Percentiles rank a stretch among this genome's conserved stretches.
phyloP scores from a whole-genome alignment of 2,888 invertebrate species.

The Bimastos eiseni region DNA sequence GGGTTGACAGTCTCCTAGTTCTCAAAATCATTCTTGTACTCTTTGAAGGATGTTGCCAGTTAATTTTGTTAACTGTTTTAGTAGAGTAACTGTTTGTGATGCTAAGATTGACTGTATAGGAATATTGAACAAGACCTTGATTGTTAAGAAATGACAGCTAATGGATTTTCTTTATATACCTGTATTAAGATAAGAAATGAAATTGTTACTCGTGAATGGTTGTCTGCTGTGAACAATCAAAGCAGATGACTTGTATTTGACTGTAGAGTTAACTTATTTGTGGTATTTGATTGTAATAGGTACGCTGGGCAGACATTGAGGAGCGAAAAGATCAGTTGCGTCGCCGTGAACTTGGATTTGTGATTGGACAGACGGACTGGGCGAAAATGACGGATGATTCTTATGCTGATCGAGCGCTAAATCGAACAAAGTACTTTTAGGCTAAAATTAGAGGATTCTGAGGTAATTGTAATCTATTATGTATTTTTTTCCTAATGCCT shows the following conservation, averaged over 20 bases:
- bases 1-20: not conserved
- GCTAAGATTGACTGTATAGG: not conserved
- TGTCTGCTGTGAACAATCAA: not conserved
- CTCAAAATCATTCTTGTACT: not conserved
- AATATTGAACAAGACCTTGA: not conserved
- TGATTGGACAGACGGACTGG: conserved; percentile 96
- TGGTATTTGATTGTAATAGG: conserved; percentile 68
- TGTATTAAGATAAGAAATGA: not conserved
- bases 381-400: conserved; percentile 86
- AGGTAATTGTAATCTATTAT: conserved; percentile 18
- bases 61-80: not conserved
- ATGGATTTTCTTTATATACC: not conserved
- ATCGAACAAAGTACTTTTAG: conserved; percentile 75
- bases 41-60: not conserved
- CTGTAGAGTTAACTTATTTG: not conserved
- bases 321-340: conserved; percentile 87
- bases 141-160: not conserved
- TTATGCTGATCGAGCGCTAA: conserved; percentile 84
- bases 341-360: conserved; percentile 92
- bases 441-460: not conserved
- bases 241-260: not conserved
- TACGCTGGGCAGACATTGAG: conserved; percentile 96
- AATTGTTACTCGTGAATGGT: not conserved
- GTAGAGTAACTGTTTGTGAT: not conserved
- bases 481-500: not conserved